Conservation (phyloP, 1,140 invertebrate species). For the Drosophila nigrodunni region DNA sequence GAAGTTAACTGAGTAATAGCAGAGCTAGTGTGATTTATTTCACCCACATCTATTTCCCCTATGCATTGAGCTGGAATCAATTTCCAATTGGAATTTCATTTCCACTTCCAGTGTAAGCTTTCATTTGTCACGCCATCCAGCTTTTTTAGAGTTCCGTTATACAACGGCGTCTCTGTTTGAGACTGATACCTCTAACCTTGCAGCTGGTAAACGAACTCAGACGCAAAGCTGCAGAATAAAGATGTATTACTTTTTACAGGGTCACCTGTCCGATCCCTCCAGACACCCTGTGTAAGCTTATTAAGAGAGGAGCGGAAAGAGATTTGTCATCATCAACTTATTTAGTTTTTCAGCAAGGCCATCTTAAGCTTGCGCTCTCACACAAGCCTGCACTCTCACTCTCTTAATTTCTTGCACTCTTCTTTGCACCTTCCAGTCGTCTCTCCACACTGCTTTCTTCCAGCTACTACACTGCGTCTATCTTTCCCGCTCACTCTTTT, state of each 20-base stretch:
- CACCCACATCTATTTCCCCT: neutral
- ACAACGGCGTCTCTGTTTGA: neutral
- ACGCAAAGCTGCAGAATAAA: conserved; percentile 17
- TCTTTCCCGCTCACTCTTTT: conserved; percentile 4
- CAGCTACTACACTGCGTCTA: neutral
- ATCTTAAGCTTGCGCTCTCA: neutral
- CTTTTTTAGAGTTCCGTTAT: neutral
- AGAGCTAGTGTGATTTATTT: neutral
- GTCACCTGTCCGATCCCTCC: neutral
- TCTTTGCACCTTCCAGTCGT: neutral
- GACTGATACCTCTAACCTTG: conserved; percentile 29
- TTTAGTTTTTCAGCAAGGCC: neutral
- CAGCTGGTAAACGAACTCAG: conserved; percentile 30
- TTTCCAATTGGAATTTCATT: neutral
- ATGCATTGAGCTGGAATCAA: neutral
- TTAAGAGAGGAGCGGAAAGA: neutral
- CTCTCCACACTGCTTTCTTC: neutral
- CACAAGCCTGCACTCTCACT: neutral
- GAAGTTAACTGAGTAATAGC: neutral
- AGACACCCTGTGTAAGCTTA: neutral
- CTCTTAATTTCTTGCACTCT: neutral
- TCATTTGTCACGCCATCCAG: neutral
- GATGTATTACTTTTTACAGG: neutral
- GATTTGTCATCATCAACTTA: neutral
- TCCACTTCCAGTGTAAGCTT: neutral